A percentile compares a stretch with the other conserved stretches of the same genome.
These are phyloP conservation scores for Distichodus sexfasciatus DNA, from an alignment of 2,797 vertebrate genomes.

Conservation along the genomic window DNA sequence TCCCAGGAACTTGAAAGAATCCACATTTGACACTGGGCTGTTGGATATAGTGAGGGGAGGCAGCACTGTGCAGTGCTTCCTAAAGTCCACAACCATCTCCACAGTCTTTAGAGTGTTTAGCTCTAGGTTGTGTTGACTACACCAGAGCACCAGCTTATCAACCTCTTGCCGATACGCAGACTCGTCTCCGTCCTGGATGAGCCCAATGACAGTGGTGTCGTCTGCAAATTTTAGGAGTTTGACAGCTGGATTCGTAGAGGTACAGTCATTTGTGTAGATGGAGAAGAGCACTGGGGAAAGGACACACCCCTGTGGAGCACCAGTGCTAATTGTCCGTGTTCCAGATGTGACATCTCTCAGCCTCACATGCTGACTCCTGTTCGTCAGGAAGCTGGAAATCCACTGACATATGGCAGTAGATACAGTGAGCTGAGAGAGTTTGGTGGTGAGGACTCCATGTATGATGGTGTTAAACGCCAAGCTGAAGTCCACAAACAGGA, in stretches of 20 bases:
- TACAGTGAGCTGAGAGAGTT: not conserved
- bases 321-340: not conserved
- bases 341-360: not conserved
- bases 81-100: not conserved
- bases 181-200: too few relatives aligned
- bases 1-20: not conserved
- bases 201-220: too few relatives aligned
- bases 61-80: not conserved
- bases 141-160: not conserved
- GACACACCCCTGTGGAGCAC: not conserved
- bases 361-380: not conserved
- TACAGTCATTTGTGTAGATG: not conserved
- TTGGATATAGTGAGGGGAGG: not conserved
- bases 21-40: not conserved
- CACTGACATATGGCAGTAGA: not conserved
- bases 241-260: too few relatives aligned
- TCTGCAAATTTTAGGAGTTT: not conserved
- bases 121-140: not conserved
- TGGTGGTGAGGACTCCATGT: not conserved
- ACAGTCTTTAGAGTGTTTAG: not conserved
- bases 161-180: too few relatives aligned
- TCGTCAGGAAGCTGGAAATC: not conserved
- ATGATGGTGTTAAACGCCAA: not conserved
- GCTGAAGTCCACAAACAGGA: not conserved
- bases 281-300: not conserved